Base-by-base conservation (phyloP, 2,113 vertebrate species). In the Cynopterus brachyotis region DNA sequence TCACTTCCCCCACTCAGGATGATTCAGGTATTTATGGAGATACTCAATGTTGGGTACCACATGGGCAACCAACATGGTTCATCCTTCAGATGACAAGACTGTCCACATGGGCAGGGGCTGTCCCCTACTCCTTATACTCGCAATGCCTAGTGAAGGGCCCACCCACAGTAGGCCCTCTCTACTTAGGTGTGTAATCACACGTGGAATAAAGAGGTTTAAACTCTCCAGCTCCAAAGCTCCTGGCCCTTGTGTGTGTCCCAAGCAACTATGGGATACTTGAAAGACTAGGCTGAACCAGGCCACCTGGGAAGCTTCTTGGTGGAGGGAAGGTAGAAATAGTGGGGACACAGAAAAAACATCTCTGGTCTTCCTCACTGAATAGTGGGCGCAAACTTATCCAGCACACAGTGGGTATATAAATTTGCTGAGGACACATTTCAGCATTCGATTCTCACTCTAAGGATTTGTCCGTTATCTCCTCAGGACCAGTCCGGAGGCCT, bases 81-180 rank as follows among this genome's bases (percentile, higher is more conserved):
- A 6, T 13, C 69, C 32, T 66, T 73, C 30, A 42, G n/a, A 80
- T 60, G 66, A 89, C 26, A 24, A 17, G 26, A 81, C 42, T n/a
- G n/a, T 62, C 55, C 79, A 17, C 55, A 28, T 20, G 19, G 86
- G 17, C 45, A 73, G 53, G 8, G n/a, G 8, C 7, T 7, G 10
- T 20, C 22, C 28, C 50, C 10, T 5, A 50, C 9, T n/a, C 37
- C 42, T 12, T 42, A 4, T 6, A 59, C 10, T 45, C 35, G 19
- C 0, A 0, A 20, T 12, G n/a, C 28, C 20, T 30, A 11, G 45
- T 3, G 2, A 9, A 9, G 35, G 66, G 2, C 20, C 40, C 35
- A 2, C 26, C 26, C 42, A 26, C 3, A 26, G 24, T 15, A 40
- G 42, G 8, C 22, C 64, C 28, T 35, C 62, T 1, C 19, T 22